phyloP scores from a whole-genome alignment of 2,113 vertebrate species.

The Phaethon lepturus region DNA sequence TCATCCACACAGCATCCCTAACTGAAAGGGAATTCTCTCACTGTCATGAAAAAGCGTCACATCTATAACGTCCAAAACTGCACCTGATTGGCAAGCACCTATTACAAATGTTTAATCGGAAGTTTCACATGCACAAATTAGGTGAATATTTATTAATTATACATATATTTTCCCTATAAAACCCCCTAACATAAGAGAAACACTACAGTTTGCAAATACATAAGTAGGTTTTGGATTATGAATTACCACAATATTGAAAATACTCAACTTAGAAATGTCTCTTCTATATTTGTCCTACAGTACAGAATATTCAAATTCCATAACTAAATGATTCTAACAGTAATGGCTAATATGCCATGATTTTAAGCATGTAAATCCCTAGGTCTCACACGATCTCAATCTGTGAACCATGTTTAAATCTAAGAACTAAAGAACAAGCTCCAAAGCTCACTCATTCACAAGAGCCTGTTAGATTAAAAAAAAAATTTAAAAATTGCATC shows the following conservation, averaged over 20 bases:
- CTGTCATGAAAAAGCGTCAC: not conserved
- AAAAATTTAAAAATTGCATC: not conserved
- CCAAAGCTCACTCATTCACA: not conserved
- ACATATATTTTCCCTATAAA: not conserved
- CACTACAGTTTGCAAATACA: not conserved
- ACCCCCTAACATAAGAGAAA: not conserved
- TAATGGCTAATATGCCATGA: not conserved
- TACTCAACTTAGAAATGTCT: not conserved
- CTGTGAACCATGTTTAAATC: not conserved
- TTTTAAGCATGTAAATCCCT: not conserved
- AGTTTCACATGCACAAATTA: not conserved
- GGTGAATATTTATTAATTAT: not conserved
- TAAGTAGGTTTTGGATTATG: not conserved
- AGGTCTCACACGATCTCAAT: not conserved
- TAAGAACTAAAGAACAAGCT: not conserved
- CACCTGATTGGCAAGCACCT: not conserved
- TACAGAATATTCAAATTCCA: not conserved
- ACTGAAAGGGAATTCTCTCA: not conserved
- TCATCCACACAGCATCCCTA: not conserved
- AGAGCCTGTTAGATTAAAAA: not conserved
- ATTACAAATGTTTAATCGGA: not conserved
- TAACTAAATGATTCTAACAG: not conserved
- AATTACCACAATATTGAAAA: not conserved
- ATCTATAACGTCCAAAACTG: not conserved
- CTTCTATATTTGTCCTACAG: not conserved